These are phyloP conservation scores for Antheraea assamensis DNA, from an alignment of 2,888 invertebrate genomes.

Conservation along the genomic window DNA sequence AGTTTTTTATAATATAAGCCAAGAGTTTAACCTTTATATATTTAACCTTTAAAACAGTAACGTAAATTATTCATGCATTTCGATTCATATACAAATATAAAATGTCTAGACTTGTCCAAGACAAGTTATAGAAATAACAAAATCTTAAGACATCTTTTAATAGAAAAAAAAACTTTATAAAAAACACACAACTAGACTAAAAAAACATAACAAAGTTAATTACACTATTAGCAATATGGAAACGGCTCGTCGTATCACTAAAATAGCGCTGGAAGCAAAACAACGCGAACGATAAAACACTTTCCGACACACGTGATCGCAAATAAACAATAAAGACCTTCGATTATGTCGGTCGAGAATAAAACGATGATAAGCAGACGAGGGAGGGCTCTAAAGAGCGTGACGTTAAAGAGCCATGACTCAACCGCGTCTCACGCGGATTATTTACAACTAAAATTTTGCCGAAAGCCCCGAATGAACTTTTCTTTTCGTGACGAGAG, in stretches of 20 bases:
- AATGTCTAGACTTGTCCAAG: too few relatives aligned
- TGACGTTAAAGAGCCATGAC: constrained; percentile 35
- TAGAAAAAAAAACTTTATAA: neutral
- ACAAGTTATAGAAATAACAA: neutral
- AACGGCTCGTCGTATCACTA: constrained; percentile 6
- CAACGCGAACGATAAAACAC: constrained; percentile 28
- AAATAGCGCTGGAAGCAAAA: constrained; percentile 6
- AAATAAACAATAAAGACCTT: constrained; percentile 41
- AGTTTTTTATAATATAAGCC: too few relatives aligned
- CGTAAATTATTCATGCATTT: too few relatives aligned
- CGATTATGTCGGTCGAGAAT: constrained; percentile 46
- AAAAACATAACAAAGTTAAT: neutral
- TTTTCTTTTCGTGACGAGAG: constrained; percentile 76
- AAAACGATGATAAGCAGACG: constrained; percentile 46
- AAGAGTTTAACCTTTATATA: too few relatives aligned
- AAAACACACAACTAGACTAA: neutral
- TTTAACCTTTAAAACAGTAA: too few relatives aligned
- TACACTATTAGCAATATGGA: constrained; percentile 12
- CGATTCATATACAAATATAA: too few relatives aligned
- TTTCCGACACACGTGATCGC: constrained; percentile 25
- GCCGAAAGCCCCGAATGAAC: constrained; percentile 74
- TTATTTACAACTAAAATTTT: constrained; percentile 70
- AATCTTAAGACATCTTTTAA: neutral
- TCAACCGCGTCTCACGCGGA: constrained; percentile 65
- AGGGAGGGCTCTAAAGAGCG: constrained; percentile 50